Evolutionary conservation across 2,888 invertebrate genomes (phyloP).

Genomic region (Amiota communis): DNA sequence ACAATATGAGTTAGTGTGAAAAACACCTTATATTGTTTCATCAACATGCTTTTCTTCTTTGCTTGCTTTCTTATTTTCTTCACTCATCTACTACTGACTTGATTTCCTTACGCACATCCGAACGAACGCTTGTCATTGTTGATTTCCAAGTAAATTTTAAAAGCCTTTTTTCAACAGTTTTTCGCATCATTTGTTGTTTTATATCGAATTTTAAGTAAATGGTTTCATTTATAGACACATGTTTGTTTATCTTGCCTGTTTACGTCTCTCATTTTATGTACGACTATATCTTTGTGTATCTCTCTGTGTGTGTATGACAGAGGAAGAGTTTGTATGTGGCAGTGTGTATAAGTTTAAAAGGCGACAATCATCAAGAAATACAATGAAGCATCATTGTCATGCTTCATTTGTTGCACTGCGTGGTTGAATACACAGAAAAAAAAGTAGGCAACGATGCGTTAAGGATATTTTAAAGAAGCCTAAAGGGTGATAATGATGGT

Average conservation of each 20-base stretch:
- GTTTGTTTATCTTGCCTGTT: conserved; percentile 52
- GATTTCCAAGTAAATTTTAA: conserved; percentile 61
- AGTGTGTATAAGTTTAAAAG: conserved; percentile 50
- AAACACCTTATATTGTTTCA: too few species aligned
- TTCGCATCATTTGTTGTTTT: conserved; percentile 65
- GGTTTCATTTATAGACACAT: conserved; percentile 68
- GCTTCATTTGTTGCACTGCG: conserved; percentile 11
- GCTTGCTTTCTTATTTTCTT: too few species aligned
- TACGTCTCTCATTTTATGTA: background rate
- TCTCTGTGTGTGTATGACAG: too few species aligned
- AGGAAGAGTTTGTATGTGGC: background rate
- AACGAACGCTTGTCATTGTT: conserved; percentile 9
- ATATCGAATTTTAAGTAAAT: conserved; percentile 55
- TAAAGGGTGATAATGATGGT: too few species aligned
- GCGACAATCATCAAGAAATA: conserved; percentile 62
- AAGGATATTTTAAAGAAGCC: too few species aligned
- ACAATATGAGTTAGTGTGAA: too few species aligned
- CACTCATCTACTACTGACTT: conserved; percentile 10
- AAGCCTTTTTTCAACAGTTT: conserved; percentile 49
- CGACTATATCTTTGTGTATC: background rate
- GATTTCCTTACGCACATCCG: conserved; percentile 8
- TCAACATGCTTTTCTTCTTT: background rate
- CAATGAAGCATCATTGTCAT: conserved; percentile 43
- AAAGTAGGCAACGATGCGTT: too few species aligned
- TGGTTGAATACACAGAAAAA: background rate